Base-by-base conservation (phyloP, 1,140 invertebrate species). In the Centruroides sculpturatus region DNA sequence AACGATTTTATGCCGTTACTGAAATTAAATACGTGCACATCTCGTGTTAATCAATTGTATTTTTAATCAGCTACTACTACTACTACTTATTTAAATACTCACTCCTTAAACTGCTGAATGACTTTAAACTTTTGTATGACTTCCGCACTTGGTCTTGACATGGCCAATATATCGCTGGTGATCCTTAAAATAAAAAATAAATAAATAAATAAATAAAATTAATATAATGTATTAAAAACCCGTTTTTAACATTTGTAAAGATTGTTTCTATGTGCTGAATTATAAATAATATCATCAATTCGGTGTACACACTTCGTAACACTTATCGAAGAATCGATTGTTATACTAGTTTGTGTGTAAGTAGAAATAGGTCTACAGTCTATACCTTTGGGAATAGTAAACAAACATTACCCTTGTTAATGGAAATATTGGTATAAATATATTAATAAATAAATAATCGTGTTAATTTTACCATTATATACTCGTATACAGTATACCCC, bases 131-230 rank as follows among this genome's bases (percentile, higher is more conserved):
- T 81, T 49, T 82, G 74, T 55, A 91, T 87, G 56, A 80, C 75
- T 23, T 80, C 75, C 13, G 85, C 86, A 72, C 81, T 89, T 55
- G 87, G 87, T 53, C 89, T 80, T 63, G 88, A 84, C 87, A 90
- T 92, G 65, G 89, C 88, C 67, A 91, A 71, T 66, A 92, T 86
- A 68, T 89, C 83, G 62, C 88, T 85, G 11, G 87, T 91, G 63
- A 91, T 83, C 88, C 89, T 91, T 73, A 56, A 23, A 61, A 61
- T 35, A 34, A 47, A 9, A 34, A 10, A 13, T 8, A 47, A 11
- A n/a, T n/a, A n/a, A n/a, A n/a, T n/a, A n/a, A n/a, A n/a, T n/a
- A n/a, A 49, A 49, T 35, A 49, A 4, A 57, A 11, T 36, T 4
- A 8, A 23, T 13, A 47, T 47, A 47, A 56, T n/a, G 36, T 46